Base-by-base conservation (phyloP, 2,113 vertebrate species). In the Buteo buteo region DNA sequence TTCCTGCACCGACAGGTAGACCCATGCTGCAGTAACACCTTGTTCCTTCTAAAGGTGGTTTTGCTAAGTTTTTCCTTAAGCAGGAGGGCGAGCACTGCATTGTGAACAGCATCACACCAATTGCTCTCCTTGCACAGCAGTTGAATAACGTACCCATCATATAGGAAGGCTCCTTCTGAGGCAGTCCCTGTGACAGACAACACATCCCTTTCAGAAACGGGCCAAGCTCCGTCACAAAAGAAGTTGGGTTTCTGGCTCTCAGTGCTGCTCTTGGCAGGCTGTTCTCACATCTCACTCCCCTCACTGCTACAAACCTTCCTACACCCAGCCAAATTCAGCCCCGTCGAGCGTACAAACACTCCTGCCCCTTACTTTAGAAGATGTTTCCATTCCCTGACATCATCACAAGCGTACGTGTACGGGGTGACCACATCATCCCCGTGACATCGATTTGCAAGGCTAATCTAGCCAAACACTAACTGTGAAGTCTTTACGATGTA, bases 311-410 rank as follows among this genome's bases (percentile, higher is more conserved):
- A 78, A 87, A 82, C 42, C 55, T 66, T 40, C 88, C 61, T 21
- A 64, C 47, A 31, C 8, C 5, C 72, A 64, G 61, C 13, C 55
- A 38, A 49, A 64, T 16, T 20, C 65, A 55, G 59, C 3, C 52
- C n/a, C 61, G 17, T 1, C 0, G 0, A 54, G 70, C 0, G 1
- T 1, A 26, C 34, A 64, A 44, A 58, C 17, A 7, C 25, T n/a
- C 38, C 11, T 8, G 54, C 25, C 29, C 38, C 14, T 57, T 0
- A 5, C 18, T 65, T 73, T 2, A 69, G 16, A 14, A 79, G 55
- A 36, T 22, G 21, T 3, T 82, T 79, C 47, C 34, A 21, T 9
- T 71, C 47, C 61, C 32, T 0, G 0, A 25, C 0, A 1, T 49
- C 24, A 58, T 3, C 77, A 24, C 0, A 0, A 65, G 26, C 5